phyloP scores from a whole-genome alignment of 2,797 vertebrate genomes.

The Fundulus diaphanus region DNA sequence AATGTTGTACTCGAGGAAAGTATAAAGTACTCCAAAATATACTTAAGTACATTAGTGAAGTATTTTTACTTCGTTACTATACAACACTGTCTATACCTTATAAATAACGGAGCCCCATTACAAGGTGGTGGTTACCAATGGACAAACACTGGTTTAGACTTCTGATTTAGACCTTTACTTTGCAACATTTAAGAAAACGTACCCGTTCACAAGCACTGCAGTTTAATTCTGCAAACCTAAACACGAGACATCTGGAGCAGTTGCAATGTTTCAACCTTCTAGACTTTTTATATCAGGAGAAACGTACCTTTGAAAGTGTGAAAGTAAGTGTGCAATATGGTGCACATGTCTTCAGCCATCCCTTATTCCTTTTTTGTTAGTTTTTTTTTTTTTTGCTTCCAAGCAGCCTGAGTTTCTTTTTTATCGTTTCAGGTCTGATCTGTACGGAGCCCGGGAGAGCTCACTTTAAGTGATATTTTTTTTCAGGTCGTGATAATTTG shows the following conservation, averaged over 20 bases:
- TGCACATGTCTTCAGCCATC: not conserved
- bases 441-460: too few relatives aligned
- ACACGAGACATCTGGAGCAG: not conserved
- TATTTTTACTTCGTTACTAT: too few relatives aligned
- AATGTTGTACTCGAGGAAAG: too few relatives aligned
- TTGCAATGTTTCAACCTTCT: not conserved
- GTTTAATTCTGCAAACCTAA: conserved; percentile 31
- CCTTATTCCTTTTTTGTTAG: not conserved
- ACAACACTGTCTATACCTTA: conserved; percentile 23
- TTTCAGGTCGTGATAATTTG: too few relatives aligned
- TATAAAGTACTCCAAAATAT: too few relatives aligned
- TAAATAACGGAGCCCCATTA: conserved; percentile 33
- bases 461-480: too few relatives aligned
- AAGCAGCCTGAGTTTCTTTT: not conserved
- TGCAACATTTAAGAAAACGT: conserved; percentile 36
- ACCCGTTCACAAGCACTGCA: conserved; percentile 52
- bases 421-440: not conserved
- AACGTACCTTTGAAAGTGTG: not conserved
- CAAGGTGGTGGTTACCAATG: conserved; percentile 4
- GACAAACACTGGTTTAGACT: conserved; percentile 10
- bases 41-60: too few relatives aligned
- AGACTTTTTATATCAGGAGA: not conserved
- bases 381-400: not conserved
- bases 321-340: not conserved
- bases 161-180: conserved; percentile 19